Percentiles rank a stretch among this genome's conserved stretches.
Conservation (phyloP, 2,888 invertebrate species). For the Sarcophaga caerulescens region DNA sequence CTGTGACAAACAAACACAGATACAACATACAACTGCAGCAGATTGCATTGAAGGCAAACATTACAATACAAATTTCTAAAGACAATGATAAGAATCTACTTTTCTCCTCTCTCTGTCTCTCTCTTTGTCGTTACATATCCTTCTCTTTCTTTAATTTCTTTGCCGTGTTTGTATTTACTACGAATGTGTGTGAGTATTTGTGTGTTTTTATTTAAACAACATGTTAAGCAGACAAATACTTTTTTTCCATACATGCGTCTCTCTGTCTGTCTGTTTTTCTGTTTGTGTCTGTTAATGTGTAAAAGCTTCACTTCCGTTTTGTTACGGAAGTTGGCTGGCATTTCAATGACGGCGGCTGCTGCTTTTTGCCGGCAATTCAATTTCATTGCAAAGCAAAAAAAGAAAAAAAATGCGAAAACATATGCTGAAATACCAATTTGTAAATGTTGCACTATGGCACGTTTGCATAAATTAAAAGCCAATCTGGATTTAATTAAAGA, state of each 20-base stretch:
- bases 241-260: slow-evolving; percentile 22
- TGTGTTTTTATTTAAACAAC: slow-evolving; percentile 28
- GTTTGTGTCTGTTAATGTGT: slow-evolving; percentile 51
- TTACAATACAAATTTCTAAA: background rate
- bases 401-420: slow-evolving; percentile 33
- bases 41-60: slow-evolving; percentile 6
- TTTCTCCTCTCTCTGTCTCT: background rate
- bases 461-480: background rate
- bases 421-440: slow-evolving; percentile 58
- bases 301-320: slow-evolving; percentile 65
- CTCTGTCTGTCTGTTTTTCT: background rate
- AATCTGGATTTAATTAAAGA: background rate
- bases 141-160: background rate
- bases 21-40: background rate
- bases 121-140: background rate
- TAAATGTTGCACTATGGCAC: slow-evolving; percentile 29
- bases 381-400: slow-evolving; percentile 15
- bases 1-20: background rate
- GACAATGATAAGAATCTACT: background rate
- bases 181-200: background rate
- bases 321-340: slow-evolving; percentile 67
- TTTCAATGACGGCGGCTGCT: slow-evolving; percentile 56
- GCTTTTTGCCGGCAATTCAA: slow-evolving; percentile 62
- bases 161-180: background rate
- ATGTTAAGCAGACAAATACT: slow-evolving; percentile 56